Conservation (phyloP, 1,140 invertebrate genomes). For the Macrotrachela quadricornifera region DNA sequence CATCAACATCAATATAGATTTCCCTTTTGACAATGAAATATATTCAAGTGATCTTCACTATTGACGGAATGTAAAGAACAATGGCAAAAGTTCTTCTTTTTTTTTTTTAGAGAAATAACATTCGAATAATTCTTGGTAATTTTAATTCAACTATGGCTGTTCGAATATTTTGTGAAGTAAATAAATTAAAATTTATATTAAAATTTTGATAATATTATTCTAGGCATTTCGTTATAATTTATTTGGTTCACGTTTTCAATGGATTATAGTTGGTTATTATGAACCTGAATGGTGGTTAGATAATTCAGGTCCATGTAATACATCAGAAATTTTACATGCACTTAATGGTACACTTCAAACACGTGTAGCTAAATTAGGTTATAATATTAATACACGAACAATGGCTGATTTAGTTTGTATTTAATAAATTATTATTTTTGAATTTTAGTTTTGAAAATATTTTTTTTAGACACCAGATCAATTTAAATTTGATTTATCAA, state of each 20-base stretch:
- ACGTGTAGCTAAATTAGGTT: neutral
- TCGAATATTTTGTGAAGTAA: slow-evolving; percentile 6
- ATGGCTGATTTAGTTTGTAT: too few species aligned
- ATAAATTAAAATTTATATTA: too few species aligned
- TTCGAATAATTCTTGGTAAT: slow-evolving; percentile 4
- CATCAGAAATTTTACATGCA: slow-evolving; percentile 50
- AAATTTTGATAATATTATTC: too few species aligned
- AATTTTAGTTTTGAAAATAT: too few species aligned
- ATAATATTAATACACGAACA: too few species aligned
- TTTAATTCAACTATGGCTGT: neutral
- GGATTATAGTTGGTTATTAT: slow-evolving; percentile 60
- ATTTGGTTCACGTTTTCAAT: slow-evolving; percentile 78
- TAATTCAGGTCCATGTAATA: slow-evolving; percentile 37
- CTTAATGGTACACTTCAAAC: slow-evolving; percentile 43
- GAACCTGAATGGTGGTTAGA: too few species aligned
- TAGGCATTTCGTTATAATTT: slow-evolving; percentile 26
- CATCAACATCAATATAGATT: too few species aligned
- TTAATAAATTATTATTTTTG: too few species aligned
- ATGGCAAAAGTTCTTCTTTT: neutral
- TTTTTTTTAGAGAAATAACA: neutral
- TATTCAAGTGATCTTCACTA: too few species aligned
- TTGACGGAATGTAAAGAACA: neutral
- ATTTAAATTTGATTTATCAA: too few species aligned
- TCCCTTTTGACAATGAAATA: too few species aligned
- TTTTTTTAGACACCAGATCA: too few species aligned